Evolutionary conservation across 2,797 vertebrate species (phyloP).

Genomic region (Vireo griseus): DNA sequence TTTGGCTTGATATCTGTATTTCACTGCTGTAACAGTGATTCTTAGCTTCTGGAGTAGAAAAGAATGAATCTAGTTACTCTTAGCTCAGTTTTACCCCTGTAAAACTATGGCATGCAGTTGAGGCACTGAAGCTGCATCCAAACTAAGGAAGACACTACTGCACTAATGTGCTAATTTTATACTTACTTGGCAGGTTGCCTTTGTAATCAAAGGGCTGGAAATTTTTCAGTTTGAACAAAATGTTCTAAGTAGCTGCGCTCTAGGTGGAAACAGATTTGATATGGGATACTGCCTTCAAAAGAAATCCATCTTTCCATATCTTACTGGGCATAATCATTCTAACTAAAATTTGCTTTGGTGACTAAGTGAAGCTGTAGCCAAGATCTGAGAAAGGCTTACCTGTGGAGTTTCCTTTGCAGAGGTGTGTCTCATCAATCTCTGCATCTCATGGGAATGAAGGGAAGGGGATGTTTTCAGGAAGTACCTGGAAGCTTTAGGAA

Average conservation of each 20-base stretch:
- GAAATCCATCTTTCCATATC: constrained; percentile 2
- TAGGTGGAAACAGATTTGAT: constrained; percentile 55
- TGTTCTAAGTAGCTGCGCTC: constrained; percentile 57
- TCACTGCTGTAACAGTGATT: neutral
- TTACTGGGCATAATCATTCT: neutral
- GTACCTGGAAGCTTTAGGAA: neutral
- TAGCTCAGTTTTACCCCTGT: neutral
- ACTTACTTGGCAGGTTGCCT: constrained; percentile 63
- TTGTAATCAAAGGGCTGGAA: constrained; percentile 65
- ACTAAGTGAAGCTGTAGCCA: neutral
- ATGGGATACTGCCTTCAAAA: constrained; percentile 32
- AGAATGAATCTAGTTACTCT: neutral
- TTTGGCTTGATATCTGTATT: neutral
- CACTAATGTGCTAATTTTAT: constrained; percentile 65
- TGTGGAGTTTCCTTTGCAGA: neutral
- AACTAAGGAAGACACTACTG: constrained; percentile 49
- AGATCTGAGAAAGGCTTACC: neutral
- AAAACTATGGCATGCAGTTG: neutral
- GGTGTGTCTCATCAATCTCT: neutral
- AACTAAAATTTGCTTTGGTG: neutral
- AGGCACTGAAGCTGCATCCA: constrained; percentile 29
- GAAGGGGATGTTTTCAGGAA: neutral
- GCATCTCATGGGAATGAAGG: neutral
- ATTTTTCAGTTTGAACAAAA: constrained; percentile 67
- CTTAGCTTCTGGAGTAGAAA: neutral